phyloP scores from a whole-genome alignment of 2,888 invertebrate genomes.

The Tanypteryx hageni region DNA sequence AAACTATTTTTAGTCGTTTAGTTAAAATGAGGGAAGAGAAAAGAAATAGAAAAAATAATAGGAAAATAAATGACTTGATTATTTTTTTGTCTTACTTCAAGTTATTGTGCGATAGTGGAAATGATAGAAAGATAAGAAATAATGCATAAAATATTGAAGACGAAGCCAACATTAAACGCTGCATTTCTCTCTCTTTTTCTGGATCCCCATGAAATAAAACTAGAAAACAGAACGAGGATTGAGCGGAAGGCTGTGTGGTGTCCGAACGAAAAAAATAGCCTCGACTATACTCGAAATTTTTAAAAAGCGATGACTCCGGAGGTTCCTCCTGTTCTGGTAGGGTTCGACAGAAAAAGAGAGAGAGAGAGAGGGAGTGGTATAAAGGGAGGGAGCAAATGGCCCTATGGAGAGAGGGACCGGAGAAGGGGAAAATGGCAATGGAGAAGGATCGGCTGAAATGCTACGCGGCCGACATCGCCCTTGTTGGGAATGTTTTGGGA shows the following conservation, averaged over 20 bases:
- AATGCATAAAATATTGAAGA: too few relatives aligned
- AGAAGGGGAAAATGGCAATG: background rate
- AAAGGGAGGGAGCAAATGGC: background rate
- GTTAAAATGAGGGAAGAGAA: background rate
- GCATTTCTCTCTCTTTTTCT: background rate
- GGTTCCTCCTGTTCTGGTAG: constrained; percentile 3
- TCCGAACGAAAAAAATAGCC: constrained; percentile 39
- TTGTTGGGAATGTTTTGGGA: constrained; percentile 61
- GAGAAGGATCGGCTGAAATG: constrained; percentile 24
- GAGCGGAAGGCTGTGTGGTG: background rate
- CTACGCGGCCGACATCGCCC: constrained; percentile 58
- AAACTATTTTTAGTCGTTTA: too few relatives aligned
- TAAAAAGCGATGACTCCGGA: constrained; percentile 23
- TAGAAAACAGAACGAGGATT: background rate
- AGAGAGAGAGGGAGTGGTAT: background rate
- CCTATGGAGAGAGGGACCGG: background rate
- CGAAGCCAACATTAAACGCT: too few relatives aligned
- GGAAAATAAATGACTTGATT: background rate
- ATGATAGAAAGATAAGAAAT: too few relatives aligned
- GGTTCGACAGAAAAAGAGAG: constrained; percentile 2
- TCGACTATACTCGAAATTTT: background rate
- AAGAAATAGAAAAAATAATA: background rate
- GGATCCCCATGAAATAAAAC: too few relatives aligned
- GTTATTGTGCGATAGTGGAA: too few relatives aligned
- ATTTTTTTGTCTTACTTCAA: too few relatives aligned